Evolutionary conservation across 2,888 invertebrate genomes (phyloP).

Genomic region (Drosophila mercatorum): DNA sequence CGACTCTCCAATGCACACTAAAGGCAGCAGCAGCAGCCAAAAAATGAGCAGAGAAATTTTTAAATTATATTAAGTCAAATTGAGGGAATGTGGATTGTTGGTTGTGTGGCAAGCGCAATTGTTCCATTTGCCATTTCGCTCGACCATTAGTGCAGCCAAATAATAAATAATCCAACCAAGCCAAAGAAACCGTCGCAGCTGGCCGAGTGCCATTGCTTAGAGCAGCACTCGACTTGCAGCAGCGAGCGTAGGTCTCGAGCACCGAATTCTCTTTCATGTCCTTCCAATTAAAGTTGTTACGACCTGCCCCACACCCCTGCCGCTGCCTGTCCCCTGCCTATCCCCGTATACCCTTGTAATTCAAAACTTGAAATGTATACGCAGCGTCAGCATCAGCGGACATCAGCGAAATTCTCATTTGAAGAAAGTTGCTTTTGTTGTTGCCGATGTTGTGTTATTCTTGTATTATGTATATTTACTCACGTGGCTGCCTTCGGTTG

Average conservation of each 20-base stretch:
- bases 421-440: constrained; percentile 6
- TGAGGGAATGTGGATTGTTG: constrained; percentile 32
- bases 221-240: constrained; percentile 22
- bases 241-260: background rate
- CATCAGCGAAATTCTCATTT: constrained; percentile 22
- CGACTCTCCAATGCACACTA: constrained; percentile 81
- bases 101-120: constrained; percentile 16
- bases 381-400: constrained; percentile 43
- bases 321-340: background rate
- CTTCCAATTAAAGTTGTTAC: constrained; percentile 62
- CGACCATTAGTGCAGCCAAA: constrained; percentile 55
- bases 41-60: constrained; percentile 50
- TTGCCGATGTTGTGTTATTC: constrained; percentile 7
- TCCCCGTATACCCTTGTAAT: constrained; percentile 35
- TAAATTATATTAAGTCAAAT: constrained; percentile 77
- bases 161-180: constrained; percentile 63
- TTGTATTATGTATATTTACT: constrained; percentile 29
- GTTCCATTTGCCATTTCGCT: constrained; percentile 33
- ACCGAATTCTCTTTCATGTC: constrained; percentile 47
- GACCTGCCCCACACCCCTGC: background rate
- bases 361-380: constrained; percentile 69
- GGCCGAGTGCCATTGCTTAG: constrained; percentile 34
- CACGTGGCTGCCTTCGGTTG: constrained; percentile 35
- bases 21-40: constrained; percentile 48
- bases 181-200: constrained; percentile 20